Evolutionary conservation across 2,888 invertebrate genomes (phyloP), one percentile per base, ranked within the genome.

Genomic region (Ariolimax columbianus): DNA sequence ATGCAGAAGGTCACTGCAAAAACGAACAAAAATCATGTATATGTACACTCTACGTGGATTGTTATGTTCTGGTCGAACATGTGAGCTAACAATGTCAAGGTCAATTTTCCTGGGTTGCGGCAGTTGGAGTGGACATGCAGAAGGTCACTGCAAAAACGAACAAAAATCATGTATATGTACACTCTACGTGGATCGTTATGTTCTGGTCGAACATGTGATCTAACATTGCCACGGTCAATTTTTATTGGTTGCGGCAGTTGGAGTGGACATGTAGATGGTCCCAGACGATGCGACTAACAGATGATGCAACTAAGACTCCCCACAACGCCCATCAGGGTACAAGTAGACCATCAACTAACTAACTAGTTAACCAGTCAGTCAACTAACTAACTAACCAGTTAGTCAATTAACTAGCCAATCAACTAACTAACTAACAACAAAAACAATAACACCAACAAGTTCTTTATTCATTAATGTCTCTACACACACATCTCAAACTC

Each of bases 31-130:
- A 70, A 68, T 11, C 6, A 55, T 55, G 23, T 55, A 55, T 55
- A 47, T n/a, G n/a, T n/a, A n/a, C n/a, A n/a, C n/a, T n/a, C n/a
- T n/a, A n/a, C n/a, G n/a, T n/a, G n/a, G n/a, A n/a, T n/a, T n/a
- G n/a, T n/a, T 9, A 94, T 95, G 87, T 95, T 95, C 59, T 95
- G 90, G 55, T 95, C 94, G 92, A 95, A 95, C 84, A 95, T 89
- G 89, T 95, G 94, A 90, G 95, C 95, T 47, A 95, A 90, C 66
- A 95, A 90, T 1, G 95, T 95, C 11, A 95, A 91, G 4, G 95
- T 95, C 95, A 95, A 95, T 91, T 95, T 95, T 89, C 95, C 95
- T 38, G 95, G 93, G n/a, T 95, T 95, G 26, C 94, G 93, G 90
- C 95, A 95, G 85, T 94, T 94, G 23, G 94, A 94, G 89, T 95